Base-by-base conservation (phyloP, 2,888 invertebrate species). In the Eulithis prunata region DNA sequence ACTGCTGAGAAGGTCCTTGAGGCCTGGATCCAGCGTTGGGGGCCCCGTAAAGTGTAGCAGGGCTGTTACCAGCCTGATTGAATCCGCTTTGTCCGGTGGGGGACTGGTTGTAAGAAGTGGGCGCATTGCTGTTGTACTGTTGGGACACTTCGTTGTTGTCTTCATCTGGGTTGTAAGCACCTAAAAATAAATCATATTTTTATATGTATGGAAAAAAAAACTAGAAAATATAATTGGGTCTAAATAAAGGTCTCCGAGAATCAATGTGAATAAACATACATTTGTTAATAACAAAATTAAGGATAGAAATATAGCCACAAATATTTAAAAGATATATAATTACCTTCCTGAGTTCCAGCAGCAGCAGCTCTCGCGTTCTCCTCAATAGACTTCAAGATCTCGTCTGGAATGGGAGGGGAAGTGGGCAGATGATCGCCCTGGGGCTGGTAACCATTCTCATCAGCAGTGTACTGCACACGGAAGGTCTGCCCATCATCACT, bases 271-370 rank as follows among this genome's bases (percentile, higher is more conserved):
- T 21, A 2, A 21, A 21, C n/a, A 21, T 21, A 21, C 21, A 21
- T 21, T 21, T 21, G 21, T 21, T 1, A 21, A 21, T 21, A 1
- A 21, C 21, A 21, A 21, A 1, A 21, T 1, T 21, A 21, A 21
- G 21, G 21, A 21, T 21, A 21, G 21, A 21, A 21, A 21, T 21
- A 21, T 21, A 21, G 21, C 21, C 2, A 21, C 21, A 21, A 32
- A 32, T 3, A 32, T 32, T 32, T 12, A n/a, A 46, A n/a, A 46
- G 4, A 46, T n/a, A 32, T 12, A 1, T 5, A 54, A 54, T 70
- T 81, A 92, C 92, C 93, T 89, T 92, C 91, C 84, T 91, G 91
- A 3, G 85, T 90, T 8, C 93, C 93, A 69, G 90, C 83, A 14
- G 92, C 91, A 4, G 92, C 92, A 12, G 93, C 93, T 49, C 77